These are phyloP conservation scores for Cecidostiba fungosa DNA, from an alignment of 2,888 invertebrate species.

Conservation along the genomic window DNA sequence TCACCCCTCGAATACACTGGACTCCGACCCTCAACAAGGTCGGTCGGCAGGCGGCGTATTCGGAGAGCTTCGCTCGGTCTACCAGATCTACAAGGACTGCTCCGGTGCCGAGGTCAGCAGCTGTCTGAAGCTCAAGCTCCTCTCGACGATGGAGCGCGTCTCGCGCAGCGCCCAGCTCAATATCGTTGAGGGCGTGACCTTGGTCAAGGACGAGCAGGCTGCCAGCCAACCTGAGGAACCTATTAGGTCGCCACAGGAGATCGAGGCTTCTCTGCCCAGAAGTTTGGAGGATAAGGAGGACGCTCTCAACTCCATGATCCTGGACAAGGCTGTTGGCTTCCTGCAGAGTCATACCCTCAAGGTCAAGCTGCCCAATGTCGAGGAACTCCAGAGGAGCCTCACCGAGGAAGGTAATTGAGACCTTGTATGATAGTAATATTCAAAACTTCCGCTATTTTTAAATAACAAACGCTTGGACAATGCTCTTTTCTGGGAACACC, in stretches of 20 bases:
- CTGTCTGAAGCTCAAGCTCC: conserved; percentile 90
- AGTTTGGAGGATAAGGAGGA: conserved; percentile 87
- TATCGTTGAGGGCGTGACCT: conserved; percentile 88
- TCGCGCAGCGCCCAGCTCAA: conserved; percentile 85
- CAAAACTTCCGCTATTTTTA: neutral
- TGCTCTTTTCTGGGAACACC: neutral
- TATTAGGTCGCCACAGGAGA: conserved; percentile 83
- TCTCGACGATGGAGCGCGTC: conserved; percentile 89
- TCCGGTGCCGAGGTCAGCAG: conserved; percentile 84
- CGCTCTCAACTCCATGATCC: conserved; percentile 88
- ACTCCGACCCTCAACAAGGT: conserved; percentile 72
- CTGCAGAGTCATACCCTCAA: conserved; percentile 90
- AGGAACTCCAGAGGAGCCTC: conserved; percentile 84
- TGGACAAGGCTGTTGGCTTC: conserved; percentile 88
- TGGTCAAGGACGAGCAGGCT: conserved; percentile 84
- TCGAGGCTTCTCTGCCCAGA: conserved; percentile 88
- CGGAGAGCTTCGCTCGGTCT: conserved; percentile 87
- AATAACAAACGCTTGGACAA: neutral
- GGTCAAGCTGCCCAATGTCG: conserved; percentile 88
- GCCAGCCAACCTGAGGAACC: conserved; percentile 74
- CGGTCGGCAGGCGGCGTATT: conserved; percentile 78
- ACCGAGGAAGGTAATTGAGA: conserved; percentile 81
- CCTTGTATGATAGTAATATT: neutral
- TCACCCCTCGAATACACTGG: conserved; percentile 65
- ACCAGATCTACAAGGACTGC: conserved; percentile 92